Conservation (phyloP, 2,113 vertebrate genomes). For the Istiophorus platypterus region DNA sequence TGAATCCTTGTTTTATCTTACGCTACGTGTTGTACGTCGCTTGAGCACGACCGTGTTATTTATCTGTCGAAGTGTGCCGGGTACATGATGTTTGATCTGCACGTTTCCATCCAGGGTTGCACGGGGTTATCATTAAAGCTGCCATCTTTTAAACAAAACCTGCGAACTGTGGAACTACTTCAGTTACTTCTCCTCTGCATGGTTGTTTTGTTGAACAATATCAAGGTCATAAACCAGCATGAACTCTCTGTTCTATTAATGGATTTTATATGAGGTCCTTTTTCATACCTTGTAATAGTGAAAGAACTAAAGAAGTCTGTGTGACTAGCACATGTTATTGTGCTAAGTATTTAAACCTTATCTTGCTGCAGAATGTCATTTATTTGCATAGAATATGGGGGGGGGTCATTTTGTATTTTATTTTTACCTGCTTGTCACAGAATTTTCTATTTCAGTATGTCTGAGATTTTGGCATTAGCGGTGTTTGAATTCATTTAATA, state of each 20-base stretch:
- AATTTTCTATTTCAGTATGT: background rate
- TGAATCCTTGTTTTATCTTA: slow-evolving; percentile 25
- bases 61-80: slow-evolving; percentile 40
- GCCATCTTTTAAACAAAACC: slow-evolving; percentile 37
- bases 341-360: background rate
- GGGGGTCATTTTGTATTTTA: background rate
- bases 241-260: background rate
- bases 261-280: background rate
- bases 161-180: slow-evolving; percentile 26
- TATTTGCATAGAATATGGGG: background rate
- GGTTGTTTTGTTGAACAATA: slow-evolving; percentile 7
- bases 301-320: background rate
- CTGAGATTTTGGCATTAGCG: background rate
- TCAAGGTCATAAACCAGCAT: background rate
- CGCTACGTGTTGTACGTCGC: slow-evolving; percentile 27
- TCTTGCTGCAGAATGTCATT: background rate
- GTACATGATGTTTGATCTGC: slow-evolving; percentile 19
- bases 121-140: slow-evolving; percentile 57
- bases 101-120: slow-evolving; percentile 35
- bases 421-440: background rate
- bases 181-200: background rate
- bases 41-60: slow-evolving; percentile 40
- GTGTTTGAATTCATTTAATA: background rate
- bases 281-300: background rate
- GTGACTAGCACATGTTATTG: background rate